A percentile compares a stretch with the other conserved stretches of the same genome.
Conservation (phyloP, 2,888 invertebrate species). For the Galerucella nymphaeae region DNA sequence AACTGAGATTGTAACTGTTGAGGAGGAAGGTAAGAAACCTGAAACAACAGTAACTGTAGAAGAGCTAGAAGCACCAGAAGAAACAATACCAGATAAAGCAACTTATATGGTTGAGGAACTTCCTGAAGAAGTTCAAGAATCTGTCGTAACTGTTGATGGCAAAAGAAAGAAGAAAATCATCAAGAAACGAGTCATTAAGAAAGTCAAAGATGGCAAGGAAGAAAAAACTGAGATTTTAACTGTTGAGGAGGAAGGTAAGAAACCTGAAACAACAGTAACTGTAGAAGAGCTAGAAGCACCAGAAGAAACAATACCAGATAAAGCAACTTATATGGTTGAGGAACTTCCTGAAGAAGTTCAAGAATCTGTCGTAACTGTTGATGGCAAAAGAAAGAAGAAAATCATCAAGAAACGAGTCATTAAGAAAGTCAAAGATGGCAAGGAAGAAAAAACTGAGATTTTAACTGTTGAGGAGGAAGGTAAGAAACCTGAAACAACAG, state of each 20-base stretch:
- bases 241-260: slow-evolving; percentile 60
- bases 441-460: slow-evolving; percentile 62
- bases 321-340: slow-evolving; percentile 34
- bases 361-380: slow-evolving; percentile 52
- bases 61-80: slow-evolving; percentile 43
- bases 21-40: slow-evolving; percentile 62
- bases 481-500: slow-evolving; percentile 53
- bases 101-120: slow-evolving; percentile 58
- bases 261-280: slow-evolving; percentile 61
- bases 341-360: slow-evolving; percentile 53
- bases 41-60: slow-evolving; percentile 56
- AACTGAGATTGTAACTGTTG: slow-evolving; percentile 48
- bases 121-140: slow-evolving; percentile 58
- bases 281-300: slow-evolving; percentile 59
- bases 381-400: slow-evolving; percentile 54
- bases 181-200: slow-evolving; percentile 50
- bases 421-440: slow-evolving; percentile 57
- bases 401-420: slow-evolving; percentile 53
- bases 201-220: slow-evolving; percentile 52
- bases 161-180: slow-evolving; percentile 47
- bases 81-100: slow-evolving; percentile 39
- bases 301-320: slow-evolving; percentile 28
- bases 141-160: slow-evolving; percentile 51
- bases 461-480: slow-evolving; percentile 55
- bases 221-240: slow-evolving; percentile 56